These are phyloP conservation scores for Drosophila prolongata DNA, from an alignment of 2,888 invertebrate genomes.

Conservation along the genomic window DNA sequence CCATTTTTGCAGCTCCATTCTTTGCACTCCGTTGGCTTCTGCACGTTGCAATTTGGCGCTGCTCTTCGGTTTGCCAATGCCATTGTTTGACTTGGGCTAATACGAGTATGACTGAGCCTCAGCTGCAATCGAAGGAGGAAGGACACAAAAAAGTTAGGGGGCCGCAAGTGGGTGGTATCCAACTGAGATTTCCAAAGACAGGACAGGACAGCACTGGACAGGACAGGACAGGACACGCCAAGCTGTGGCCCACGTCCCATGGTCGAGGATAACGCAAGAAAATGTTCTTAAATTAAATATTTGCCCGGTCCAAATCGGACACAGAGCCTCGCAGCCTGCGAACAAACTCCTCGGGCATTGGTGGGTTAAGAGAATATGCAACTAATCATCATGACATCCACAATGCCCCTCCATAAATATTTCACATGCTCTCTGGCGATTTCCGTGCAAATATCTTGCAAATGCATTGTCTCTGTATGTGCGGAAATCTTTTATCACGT, in stretches of 20 bases:
- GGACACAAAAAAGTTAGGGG: constrained; percentile 1
- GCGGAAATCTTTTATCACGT: constrained; percentile 26
- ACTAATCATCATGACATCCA: constrained; percentile 72
- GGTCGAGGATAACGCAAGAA: constrained; percentile 45
- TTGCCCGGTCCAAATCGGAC: constrained; percentile 71
- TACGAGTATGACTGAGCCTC: constrained; percentile 61
- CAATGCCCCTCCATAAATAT: constrained; percentile 68
- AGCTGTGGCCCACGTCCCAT: constrained; percentile 39
- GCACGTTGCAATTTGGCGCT: constrained; percentile 69
- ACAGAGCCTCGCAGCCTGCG: constrained; percentile 48
- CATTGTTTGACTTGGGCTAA: constrained; percentile 77
- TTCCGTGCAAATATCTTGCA: constrained; percentile 67
- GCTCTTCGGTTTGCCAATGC: constrained; percentile 66
- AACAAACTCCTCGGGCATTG: constrained; percentile 14
- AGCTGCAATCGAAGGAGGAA: constrained; percentile 43
- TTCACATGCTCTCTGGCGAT: constrained; percentile 67
- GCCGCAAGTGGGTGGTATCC: constrained; percentile 46
- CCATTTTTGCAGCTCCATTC: constrained; percentile 13
- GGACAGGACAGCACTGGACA: constrained; percentile 53
- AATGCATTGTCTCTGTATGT: constrained; percentile 30
- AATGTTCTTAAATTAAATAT: constrained; percentile 72
- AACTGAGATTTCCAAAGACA: constrained; percentile 74
- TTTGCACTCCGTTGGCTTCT: constrained; percentile 25
- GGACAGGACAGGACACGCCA: constrained; percentile 61
- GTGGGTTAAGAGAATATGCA: constrained; percentile 61